phyloP scores from a whole-genome alignment of 2,113 vertebrate genomes.

The Pangasianodon gigas region DNA sequence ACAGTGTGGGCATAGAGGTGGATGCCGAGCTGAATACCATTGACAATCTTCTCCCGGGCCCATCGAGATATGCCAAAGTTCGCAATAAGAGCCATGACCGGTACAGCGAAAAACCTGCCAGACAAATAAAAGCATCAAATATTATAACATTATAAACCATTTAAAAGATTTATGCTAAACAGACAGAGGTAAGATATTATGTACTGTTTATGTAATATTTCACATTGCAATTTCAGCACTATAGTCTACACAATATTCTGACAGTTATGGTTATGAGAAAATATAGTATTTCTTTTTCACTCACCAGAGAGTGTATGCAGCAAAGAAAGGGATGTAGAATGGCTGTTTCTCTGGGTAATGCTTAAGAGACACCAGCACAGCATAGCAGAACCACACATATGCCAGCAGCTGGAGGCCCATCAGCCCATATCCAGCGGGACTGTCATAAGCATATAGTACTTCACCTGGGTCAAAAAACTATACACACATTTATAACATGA shows the following conservation, averaged over 20 bases:
- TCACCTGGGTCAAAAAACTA: constrained; percentile 92
- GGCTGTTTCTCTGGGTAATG: constrained; percentile 89
- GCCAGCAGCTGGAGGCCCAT: constrained; percentile 88
- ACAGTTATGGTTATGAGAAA: background rate
- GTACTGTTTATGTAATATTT: background rate
- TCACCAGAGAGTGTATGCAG: constrained; percentile 90
- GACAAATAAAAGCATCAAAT: constrained; percentile 29
- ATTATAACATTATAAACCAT: background rate
- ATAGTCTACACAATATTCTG: too few species aligned
- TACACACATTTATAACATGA: constrained; percentile 31
- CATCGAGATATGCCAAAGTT: constrained; percentile 92
- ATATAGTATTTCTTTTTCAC: constrained; percentile 45
- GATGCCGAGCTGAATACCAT: constrained; percentile 89
- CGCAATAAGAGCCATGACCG: constrained; percentile 88
- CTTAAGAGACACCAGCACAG: constrained; percentile 86
- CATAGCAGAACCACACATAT: constrained; percentile 92
- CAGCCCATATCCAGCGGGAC: constrained; percentile 87
- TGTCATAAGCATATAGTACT: constrained; percentile 89
- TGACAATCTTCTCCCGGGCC: constrained; percentile 93
- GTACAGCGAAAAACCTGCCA: constrained; percentile 89
- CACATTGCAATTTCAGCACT: background rate
- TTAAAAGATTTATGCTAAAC: background rate
- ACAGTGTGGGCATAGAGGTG: constrained; percentile 90
- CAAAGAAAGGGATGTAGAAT: constrained; percentile 91
- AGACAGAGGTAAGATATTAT: background rate